These are phyloP conservation scores for Agonopterix heracliana DNA, from an alignment of 2,888 invertebrate species.

Conservation along the genomic window DNA sequence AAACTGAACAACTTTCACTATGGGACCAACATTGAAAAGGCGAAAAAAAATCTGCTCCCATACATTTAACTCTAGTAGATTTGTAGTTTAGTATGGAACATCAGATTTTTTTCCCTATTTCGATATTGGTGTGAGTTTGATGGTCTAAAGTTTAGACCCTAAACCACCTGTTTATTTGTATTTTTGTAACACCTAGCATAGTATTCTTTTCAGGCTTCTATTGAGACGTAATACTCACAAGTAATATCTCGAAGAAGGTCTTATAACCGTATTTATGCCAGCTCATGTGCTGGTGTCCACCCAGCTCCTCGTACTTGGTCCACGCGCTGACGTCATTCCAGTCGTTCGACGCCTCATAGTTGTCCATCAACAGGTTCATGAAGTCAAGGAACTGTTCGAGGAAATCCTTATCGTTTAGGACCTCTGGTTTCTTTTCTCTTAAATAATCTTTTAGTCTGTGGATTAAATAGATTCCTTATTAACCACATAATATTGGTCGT, in stretches of 20 bases:
- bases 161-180: not conserved
- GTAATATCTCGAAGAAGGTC: conserved; percentile 42
- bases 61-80: too few relatives aligned
- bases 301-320: conserved; percentile 30
- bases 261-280: conserved; percentile 43
- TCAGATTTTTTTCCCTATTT: too few relatives aligned
- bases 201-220: too few relatives aligned
- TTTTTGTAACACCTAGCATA: not conserved
- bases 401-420: conserved; percentile 32
- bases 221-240: conserved; percentile 30
- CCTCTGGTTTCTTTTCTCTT: conserved; percentile 21
- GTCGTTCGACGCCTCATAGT: conserved; percentile 37
- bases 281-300: conserved; percentile 38
- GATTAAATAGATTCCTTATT: conserved; percentile 3
- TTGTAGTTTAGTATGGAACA: too few relatives aligned
- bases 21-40: too few relatives aligned
- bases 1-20: too few relatives aligned
- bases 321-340: conserved; percentile 45
- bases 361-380: conserved; percentile 32
- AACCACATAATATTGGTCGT: not conserved
- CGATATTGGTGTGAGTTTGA: not conserved
- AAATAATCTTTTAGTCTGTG: conserved; percentile 35
- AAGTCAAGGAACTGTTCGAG: conserved; percentile 31
- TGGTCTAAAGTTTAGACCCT: not conserved
- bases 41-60: too few relatives aligned